Percentiles rank a stretch among this genome's conserved stretches.
Conservation (phyloP, 2,113 vertebrate genomes). For the Physeter macrocephalus region DNA sequence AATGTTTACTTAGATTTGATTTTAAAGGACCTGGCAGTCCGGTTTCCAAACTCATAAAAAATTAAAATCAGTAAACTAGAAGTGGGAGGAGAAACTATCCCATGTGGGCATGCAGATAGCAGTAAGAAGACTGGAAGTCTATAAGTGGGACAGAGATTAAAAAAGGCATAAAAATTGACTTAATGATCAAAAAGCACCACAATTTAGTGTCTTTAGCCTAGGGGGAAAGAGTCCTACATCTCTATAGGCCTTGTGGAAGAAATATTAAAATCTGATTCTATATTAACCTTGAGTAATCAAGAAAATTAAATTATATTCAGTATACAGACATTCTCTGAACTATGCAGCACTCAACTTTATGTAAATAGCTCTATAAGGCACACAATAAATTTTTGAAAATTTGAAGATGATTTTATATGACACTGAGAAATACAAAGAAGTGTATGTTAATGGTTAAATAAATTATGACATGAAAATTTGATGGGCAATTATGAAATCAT, state of each 20-base stretch:
- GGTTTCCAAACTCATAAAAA: constrained; percentile 41
- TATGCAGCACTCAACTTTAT: not conserved
- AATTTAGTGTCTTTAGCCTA: not conserved
- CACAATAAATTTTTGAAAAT: not conserved
- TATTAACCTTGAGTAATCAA: not conserved
- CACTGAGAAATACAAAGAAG: not conserved
- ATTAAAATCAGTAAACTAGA: constrained; percentile 36
- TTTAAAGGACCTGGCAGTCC: constrained; percentile 5
- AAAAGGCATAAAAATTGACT: not conserved
- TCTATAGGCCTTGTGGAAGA: not conserved
- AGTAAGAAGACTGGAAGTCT: not conserved
- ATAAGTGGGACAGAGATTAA: not conserved
- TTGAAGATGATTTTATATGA: constrained; percentile 2
- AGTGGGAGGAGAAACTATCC: not conserved
- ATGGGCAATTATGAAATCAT: not conserved
- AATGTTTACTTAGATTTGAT: constrained; percentile 13
- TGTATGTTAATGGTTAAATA: not conserved
- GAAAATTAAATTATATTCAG: constrained; percentile 13
- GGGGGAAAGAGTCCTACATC: not conserved
- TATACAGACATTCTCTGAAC: not conserved
- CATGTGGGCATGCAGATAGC: not conserved
- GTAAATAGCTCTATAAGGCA: constrained; percentile 4
- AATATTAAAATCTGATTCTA: not conserved
- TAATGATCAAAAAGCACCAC: not conserved
- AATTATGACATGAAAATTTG: constrained; percentile 17